Evolutionary conservation across 92 coral and sea anemone genomes (phyloP).

Genomic region (Epizoanthus scotinus): DNA sequence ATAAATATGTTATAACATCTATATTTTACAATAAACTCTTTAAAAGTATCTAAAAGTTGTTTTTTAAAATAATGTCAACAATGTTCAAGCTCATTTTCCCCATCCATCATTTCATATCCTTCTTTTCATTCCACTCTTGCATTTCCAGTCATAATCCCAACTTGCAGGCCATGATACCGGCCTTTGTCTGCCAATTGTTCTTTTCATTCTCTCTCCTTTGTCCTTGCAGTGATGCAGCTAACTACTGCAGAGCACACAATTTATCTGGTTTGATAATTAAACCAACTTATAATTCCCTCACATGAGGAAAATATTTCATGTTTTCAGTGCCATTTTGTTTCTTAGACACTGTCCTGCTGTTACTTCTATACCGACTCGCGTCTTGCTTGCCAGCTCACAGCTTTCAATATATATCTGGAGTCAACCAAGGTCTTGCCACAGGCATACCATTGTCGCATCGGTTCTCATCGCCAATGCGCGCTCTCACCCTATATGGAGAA

Average conservation of each 20-base stretch:
- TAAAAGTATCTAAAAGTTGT: slow-evolving; percentile 10
- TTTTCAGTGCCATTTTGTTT: not conserved
- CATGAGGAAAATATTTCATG: slow-evolving; percentile 7
- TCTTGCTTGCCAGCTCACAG: not conserved
- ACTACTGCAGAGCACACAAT: slow-evolving; percentile 14
- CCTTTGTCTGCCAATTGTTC: slow-evolving; percentile 23
- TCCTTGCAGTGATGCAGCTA: slow-evolving; percentile 21
- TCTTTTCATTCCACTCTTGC: not conserved
- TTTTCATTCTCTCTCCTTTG: not conserved
- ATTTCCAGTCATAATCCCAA: not conserved
- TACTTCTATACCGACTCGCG: not conserved
- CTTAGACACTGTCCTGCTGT: not conserved
- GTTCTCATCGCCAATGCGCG: not conserved
- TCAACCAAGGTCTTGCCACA: not conserved
- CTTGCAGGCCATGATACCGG: slow-evolving; percentile 1
- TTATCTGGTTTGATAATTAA: slow-evolving; percentile 2
- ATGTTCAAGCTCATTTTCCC: not conserved
- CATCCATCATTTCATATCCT: too few relatives aligned
- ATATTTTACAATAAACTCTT: slow-evolving; percentile 16
- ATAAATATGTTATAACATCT: slow-evolving; percentile 13
- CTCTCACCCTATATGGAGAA: too few relatives aligned
- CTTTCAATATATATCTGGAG: not conserved
- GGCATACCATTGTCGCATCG: not conserved
- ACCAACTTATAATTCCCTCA: slow-evolving; percentile 37
- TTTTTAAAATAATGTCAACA: slow-evolving; percentile 10